Evolutionary conservation across 2,888 invertebrate species (phyloP).

Genomic region (Apocheima hispidaria): DNA sequence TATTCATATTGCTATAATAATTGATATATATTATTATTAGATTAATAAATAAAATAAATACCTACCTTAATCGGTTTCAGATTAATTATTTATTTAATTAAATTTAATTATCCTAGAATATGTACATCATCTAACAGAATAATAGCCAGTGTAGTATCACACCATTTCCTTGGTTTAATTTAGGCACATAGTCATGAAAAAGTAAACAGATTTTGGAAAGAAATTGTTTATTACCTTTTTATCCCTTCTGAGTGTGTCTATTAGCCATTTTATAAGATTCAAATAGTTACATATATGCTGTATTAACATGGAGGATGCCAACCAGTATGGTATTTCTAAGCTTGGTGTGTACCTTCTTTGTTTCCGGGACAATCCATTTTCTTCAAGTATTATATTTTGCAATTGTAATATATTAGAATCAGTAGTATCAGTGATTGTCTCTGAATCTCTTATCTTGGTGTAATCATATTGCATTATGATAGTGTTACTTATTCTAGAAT

Average conservation of each 20-base stretch:
- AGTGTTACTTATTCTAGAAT: constrained; percentile 52
- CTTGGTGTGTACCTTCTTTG: constrained; percentile 36
- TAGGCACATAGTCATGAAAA: no score
- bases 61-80: no score
- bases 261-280: constrained; percentile 67
- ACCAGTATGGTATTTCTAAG: constrained; percentile 57
- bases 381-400: constrained; percentile 60
- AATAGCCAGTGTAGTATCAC: no score
- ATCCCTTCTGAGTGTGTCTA: constrained; percentile 55
- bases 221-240: constrained; percentile 61
- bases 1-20: no score
- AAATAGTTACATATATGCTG: constrained; percentile 72
- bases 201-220: no score
- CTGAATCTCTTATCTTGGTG: constrained; percentile 66
- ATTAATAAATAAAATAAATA: no score
- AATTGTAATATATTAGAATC: constrained; percentile 62
- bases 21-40: no score
- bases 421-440: constrained; percentile 58
- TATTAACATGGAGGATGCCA: constrained; percentile 72
- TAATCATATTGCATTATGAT: constrained; percentile 72
- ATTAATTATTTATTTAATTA: no score
- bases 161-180: no score
- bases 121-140: no score
- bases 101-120: no score
- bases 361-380: constrained; percentile 42